Evolutionary conservation across 2,113 vertebrate genomes (phyloP), one percentile per base, ranked within the genome.

Genomic region (Paralichthys olivaceus): DNA sequence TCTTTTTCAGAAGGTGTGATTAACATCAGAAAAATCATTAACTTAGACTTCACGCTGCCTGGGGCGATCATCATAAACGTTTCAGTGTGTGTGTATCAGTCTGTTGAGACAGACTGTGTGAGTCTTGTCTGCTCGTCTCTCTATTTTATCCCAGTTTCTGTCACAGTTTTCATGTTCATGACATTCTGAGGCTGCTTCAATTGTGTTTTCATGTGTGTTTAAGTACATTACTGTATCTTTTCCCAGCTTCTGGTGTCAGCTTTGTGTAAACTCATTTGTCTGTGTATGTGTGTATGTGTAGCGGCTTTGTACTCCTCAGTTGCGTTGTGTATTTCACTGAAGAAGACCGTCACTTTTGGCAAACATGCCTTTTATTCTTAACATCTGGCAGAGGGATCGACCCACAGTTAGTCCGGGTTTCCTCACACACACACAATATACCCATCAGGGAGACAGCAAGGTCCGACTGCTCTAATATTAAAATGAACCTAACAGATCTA

Each of bases 21-120:
- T 85, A 80, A 80, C 63, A 53, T 80, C 49, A 20, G 59, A 84
- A 77, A 84, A 66, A 78, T 71, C 49, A 82, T 88, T 83, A 85
- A 67, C 76, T 57, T 47, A 34, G 57, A 64, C 69, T 84, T 79
- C 72, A 78, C 72, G 75, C 55, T 59, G 49, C 77, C 75, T 2
- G 5, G 57, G 67, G 84, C 14, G 1, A 51, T 62, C 19, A 0
- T 63, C 40, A 49, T 45, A 26, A 47, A 67, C 29, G 47, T 22
- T 4, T 22, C 9, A 49, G 5, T 69, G 13, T 56, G 7, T 61
- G 62, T 53, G 23, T 54, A 40, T 37, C 58, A 57, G 34, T 45
- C 13, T 34, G 51, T 17, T 69, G 17, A 49, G 45, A 49, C 45
- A 15, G 15, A 49, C 15, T 49, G 45, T 49, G 45, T 19, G 15